Percentiles rank a stretch among this genome's conserved stretches.
Conservation (phyloP, 2,797 vertebrate genomes). For the Melanotaenia parkinsoni region DNA sequence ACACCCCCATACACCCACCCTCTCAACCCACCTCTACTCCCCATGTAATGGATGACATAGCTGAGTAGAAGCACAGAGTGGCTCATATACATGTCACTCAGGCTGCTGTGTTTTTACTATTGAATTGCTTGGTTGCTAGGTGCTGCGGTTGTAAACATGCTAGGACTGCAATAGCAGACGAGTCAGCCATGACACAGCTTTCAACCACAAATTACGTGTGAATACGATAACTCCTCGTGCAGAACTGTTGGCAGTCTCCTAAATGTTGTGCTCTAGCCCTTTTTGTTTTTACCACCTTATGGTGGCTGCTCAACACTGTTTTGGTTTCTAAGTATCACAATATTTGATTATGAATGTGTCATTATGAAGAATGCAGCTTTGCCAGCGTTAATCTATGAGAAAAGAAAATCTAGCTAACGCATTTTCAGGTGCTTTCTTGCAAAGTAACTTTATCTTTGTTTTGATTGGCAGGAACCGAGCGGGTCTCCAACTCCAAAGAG, state of each 20-base stretch:
- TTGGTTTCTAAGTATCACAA: neutral
- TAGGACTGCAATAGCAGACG: constrained; percentile 59
- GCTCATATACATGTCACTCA: constrained; percentile 65
- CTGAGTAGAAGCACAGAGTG: constrained; percentile 54
- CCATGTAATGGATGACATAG: constrained; percentile 62
- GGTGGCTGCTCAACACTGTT: neutral
- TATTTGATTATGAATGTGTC: neutral
- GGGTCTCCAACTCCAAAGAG: constrained; percentile 93
- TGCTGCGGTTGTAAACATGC: constrained; percentile 69
- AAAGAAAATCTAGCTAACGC: neutral
- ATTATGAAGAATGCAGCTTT: neutral
- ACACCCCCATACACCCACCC: neutral
- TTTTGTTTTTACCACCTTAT: neutral
- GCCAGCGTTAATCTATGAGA: neutral
- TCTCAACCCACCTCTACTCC: constrained; percentile 43
- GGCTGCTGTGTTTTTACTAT: constrained; percentile 46
- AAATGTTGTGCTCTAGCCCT: neutral
- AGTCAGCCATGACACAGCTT: constrained; percentile 38
- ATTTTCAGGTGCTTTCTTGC: neutral
- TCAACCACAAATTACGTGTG: constrained; percentile 35
- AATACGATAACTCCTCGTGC: neutral
- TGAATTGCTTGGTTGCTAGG: constrained; percentile 79
- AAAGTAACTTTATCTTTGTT: constrained; percentile 2
- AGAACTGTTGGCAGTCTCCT: constrained; percentile 29
- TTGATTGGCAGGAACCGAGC: constrained; percentile 87